Evolutionary conservation across 1,140 invertebrate species (phyloP).

Genomic region (Drosophila nigromelanica): DNA sequence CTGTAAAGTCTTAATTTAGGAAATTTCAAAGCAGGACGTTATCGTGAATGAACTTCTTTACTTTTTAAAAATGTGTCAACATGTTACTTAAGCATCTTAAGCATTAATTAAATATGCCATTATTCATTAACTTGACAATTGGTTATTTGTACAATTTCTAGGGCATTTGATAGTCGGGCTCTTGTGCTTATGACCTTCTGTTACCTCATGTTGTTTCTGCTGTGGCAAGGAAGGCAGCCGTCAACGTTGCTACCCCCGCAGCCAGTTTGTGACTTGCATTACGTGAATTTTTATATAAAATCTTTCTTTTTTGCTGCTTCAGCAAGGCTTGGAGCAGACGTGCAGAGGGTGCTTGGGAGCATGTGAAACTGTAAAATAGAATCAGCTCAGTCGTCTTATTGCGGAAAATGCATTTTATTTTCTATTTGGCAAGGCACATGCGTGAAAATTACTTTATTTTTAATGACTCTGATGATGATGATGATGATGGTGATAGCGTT

Average conservation of each 20-base stretch:
- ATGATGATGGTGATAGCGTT: constrained; percentile 14
- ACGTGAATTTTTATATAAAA: constrained; percentile 42
- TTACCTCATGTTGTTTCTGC: not conserved
- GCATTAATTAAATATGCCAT: not conserved
- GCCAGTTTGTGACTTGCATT: constrained; percentile 30
- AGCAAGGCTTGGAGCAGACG: not conserved
- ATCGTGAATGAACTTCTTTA: too few relatives aligned
- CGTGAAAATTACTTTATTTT: constrained; percentile 82
- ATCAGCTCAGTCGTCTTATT: constrained; percentile 79
- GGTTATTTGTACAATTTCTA: not conserved
- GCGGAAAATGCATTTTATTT: constrained; percentile 79
- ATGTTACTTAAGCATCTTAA: too few relatives aligned
- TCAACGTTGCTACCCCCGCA: constrained; percentile 6
- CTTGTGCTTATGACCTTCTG: not conserved
- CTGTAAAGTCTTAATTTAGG: too few relatives aligned
- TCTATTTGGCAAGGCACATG: constrained; percentile 72
- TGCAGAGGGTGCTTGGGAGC: constrained; percentile 10
- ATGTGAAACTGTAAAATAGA: constrained; percentile 74
- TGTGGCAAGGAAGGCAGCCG: constrained; percentile 4
- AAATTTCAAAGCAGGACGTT: too few relatives aligned
- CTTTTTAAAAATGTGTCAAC: not conserved
- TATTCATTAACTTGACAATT: not conserved
- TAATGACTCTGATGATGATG: constrained; percentile 59
- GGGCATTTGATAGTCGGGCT: constrained; percentile 11
- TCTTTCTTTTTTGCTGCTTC: constrained; percentile 20